These are phyloP conservation scores for Sorex araneus DNA, from an alignment of 2,113 vertebrate species.

Conservation along the genomic window DNA sequence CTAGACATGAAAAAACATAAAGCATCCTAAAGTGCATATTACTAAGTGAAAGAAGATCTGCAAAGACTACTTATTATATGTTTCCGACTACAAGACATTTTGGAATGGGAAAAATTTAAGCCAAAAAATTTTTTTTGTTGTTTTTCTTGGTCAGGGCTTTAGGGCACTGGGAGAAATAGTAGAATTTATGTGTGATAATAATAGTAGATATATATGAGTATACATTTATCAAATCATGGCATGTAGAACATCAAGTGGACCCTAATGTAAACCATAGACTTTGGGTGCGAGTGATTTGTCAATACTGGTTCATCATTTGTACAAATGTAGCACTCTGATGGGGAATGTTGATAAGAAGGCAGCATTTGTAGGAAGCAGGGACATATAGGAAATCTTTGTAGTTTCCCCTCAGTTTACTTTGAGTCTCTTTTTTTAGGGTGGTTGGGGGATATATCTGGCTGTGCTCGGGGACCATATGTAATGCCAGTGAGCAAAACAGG, in stretches of 20 bases:
- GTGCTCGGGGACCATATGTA: too few species aligned
- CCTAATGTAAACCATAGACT: background rate
- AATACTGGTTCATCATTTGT: background rate
- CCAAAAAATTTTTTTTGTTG: background rate
- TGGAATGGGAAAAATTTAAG: constrained; percentile 1
- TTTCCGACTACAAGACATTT: background rate
- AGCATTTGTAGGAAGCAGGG: background rate
- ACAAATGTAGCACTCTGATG: background rate
- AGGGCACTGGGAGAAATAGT: background rate
- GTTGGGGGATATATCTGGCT: too few species aligned
- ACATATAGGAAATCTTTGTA: background rate
- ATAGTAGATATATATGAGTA: background rate
- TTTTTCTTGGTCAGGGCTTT: background rate
- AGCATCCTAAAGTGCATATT: background rate
- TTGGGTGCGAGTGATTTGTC: background rate
- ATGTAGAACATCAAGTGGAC: background rate
- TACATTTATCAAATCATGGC: background rate
- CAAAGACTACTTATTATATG: background rate
- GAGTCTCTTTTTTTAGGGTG: too few species aligned
- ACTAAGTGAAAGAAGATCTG: background rate
- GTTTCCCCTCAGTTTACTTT: background rate
- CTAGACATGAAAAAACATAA: background rate
- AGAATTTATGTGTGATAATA: background rate
- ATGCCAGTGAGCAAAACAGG: too few species aligned
- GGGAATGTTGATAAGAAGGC: background rate